Evolutionary conservation across 1,140 invertebrate genomes (phyloP), one percentile per base, ranked within the genome.

Genomic region (Drosophila willistoni): DNA sequence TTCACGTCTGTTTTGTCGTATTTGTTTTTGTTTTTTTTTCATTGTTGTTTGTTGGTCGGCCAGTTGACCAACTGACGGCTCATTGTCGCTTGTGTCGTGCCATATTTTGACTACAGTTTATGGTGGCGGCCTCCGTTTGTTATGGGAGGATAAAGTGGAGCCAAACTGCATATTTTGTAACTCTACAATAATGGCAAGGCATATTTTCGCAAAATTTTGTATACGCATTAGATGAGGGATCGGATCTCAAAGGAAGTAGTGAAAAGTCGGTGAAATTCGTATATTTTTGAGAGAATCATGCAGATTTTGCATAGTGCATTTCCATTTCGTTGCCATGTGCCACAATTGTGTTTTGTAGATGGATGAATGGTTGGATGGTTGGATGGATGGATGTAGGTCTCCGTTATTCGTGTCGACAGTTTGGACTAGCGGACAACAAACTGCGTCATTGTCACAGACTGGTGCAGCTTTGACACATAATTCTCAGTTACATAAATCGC

Each of bases 401-500:
- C 61, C 61, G 65, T 80, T 83, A 77, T 81, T 81, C 74, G 72
- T 86, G 78, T 78, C 81, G 81, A 77, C 82, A 61, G 71, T 29
- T 62, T 68, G 42, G 44, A 36, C 39, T 33, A 51, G 55, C 33
- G 56, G 19, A 42, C 68, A 61, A 78, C 64, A 72, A 72, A 81
- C 84, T 80, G 77, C 70, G 64, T 80, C 68, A 87, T 89, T 89
- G 84, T 89, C 84, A 77, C 29, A 29, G 29, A 29, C 70, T 74
- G 55, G 71, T 70, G 64, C 77, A 59, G 84, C 77, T 78, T 89
- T 80, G 84, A 75, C 84, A 84, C 84, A 84, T 83, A 84, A 78
- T 89, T 87, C 77, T 71, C 77, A 76, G 84, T 89, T 80, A 78
- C 83, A 87, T 87, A 87, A 87, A 89, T 84, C 84, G 83, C 84